These are phyloP conservation scores for Drosophila mayaguana DNA, from an alignment of 2,888 invertebrate genomes.

Conservation along the genomic window DNA sequence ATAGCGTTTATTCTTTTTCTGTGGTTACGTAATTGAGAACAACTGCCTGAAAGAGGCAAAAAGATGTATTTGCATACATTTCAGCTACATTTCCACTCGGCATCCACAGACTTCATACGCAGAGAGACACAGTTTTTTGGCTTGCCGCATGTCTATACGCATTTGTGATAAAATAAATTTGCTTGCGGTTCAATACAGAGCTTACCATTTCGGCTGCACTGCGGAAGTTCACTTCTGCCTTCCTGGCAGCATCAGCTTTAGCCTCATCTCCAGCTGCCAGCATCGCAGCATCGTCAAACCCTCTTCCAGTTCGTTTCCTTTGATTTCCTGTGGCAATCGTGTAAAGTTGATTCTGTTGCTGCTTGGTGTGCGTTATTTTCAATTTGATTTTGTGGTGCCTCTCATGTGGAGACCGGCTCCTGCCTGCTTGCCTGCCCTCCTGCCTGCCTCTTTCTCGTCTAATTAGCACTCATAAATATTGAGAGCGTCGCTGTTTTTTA, in stretches of 20 bases:
- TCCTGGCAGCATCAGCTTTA: slow-evolving; percentile 1
- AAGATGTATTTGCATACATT: slow-evolving; percentile 20
- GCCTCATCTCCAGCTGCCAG: neutral
- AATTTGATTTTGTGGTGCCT: slow-evolving; percentile 47
- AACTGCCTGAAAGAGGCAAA: neutral
- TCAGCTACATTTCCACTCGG: slow-evolving; percentile 17
- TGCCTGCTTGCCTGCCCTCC: neutral
- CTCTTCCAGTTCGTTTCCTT: slow-evolving; percentile 10
- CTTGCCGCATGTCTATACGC: slow-evolving; percentile 24
- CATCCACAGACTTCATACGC: slow-evolving; percentile 5
- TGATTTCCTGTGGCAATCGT: slow-evolving; percentile 46
- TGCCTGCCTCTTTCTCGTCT: slow-evolving; percentile 21
- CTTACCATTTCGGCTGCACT: slow-evolving; percentile 16
- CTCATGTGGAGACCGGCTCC: slow-evolving; percentile 25
- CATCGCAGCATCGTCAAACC: neutral
- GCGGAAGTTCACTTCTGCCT: slow-evolving; percentile 33
- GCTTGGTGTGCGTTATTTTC: slow-evolving; percentile 25
- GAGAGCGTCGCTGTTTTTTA: slow-evolving; percentile 8
- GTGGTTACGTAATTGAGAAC: slow-evolving; percentile 24
- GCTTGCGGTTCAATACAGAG: slow-evolving; percentile 39
- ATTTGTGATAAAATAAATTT: slow-evolving; percentile 49
- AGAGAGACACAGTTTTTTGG: slow-evolving; percentile 5
- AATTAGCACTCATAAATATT: slow-evolving; percentile 53
- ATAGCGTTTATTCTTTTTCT: too few relatives aligned
- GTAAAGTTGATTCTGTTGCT: slow-evolving; percentile 32